Evolutionary conservation across 2,888 invertebrate genomes (phyloP).

Genomic region (Ochropleura leucogaster): DNA sequence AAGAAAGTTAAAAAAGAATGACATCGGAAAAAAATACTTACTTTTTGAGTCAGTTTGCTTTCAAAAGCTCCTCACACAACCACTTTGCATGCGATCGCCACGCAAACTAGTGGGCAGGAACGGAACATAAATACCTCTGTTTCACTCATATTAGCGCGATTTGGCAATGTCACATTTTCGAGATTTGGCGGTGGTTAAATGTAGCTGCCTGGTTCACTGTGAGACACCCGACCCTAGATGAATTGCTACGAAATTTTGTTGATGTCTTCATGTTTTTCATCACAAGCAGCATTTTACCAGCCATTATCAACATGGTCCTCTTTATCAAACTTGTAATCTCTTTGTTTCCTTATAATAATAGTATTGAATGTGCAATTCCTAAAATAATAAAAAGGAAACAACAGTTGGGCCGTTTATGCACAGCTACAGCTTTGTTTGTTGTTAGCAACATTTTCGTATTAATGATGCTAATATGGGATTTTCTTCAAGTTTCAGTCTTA

Average conservation of each 20-base stretch:
- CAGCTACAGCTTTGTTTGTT: conserved; percentile 16
- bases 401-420: conserved; percentile 9
- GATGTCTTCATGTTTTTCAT: neutral
- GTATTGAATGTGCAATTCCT: neutral
- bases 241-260: neutral
- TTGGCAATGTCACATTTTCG: too few species aligned
- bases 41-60: too few species aligned
- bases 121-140: too few species aligned
- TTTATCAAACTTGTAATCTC: conserved; percentile 25
- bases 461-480: conserved; percentile 15
- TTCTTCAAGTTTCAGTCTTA: neutral
- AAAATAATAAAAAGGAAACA: conserved; percentile 12
- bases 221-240: too few species aligned
- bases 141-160: too few species aligned
- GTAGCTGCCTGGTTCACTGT: too few species aligned
- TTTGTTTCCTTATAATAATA: conserved; percentile 14
- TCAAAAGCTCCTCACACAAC: too few species aligned
- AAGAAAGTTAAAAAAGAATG: too few species aligned
- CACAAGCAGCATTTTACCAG: conserved; percentile 10
- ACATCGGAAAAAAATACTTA: too few species aligned
- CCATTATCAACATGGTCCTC: conserved; percentile 19
- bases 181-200: too few species aligned
- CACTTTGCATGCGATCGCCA: too few species aligned
- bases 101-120: too few species aligned
- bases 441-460: conserved; percentile 21